phyloP scores from a whole-genome alignment of 2,888 invertebrate genomes.

The Lasioglossum malachurum region DNA sequence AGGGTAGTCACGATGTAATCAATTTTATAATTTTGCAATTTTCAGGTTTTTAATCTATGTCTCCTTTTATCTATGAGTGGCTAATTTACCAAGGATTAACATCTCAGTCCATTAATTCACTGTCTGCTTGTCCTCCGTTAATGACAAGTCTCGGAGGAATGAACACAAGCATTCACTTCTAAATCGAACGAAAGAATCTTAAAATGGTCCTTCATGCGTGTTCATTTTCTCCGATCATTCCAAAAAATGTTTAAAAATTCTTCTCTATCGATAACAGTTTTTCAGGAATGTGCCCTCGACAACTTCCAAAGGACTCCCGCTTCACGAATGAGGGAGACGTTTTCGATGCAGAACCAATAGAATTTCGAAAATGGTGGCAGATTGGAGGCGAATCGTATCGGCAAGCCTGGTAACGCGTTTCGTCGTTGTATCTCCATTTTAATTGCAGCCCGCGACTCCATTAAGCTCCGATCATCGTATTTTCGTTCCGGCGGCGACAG shows the following conservation, averaged over 20 bases:
- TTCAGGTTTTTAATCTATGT: no score
- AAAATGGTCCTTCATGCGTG: no score
- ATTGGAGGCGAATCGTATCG: background rate
- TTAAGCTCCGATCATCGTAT: constrained; percentile 28
- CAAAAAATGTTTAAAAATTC: background rate
- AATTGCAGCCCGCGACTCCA: constrained; percentile 15
- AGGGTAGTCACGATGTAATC: no score
- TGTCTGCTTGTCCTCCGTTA: no score
- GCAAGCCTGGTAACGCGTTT: background rate
- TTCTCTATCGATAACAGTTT: background rate
- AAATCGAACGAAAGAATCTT: no score
- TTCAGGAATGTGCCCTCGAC: background rate
- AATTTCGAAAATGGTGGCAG: background rate
- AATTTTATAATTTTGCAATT: no score
- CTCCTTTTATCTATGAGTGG: no score
- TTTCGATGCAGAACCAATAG: no score
- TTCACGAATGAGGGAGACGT: accelerated
- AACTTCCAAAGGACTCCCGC: background rate
- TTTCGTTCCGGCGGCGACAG: constrained; percentile 17
- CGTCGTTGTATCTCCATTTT: constrained; percentile 12
- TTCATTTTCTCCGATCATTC: background rate
- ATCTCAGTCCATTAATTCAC: no score
- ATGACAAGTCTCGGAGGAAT: no score
- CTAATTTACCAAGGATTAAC: no score
- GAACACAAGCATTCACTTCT: no score